phyloP scores from a whole-genome alignment of 2,113 vertebrate species.

The Carlito syrichta region DNA sequence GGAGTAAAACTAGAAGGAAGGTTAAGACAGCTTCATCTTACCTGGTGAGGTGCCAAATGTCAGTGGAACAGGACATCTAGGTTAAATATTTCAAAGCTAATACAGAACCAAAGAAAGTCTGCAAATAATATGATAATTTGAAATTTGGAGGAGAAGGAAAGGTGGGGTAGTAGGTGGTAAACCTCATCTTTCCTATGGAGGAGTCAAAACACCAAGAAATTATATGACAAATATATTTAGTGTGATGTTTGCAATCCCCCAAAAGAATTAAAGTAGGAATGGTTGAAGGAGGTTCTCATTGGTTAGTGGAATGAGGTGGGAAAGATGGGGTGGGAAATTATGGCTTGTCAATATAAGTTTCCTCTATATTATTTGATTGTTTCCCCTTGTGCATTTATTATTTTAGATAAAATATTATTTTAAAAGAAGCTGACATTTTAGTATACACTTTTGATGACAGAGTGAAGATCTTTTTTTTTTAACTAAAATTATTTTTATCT shows the following conservation, averaged over 20 bases:
- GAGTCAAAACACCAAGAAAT: neutral
- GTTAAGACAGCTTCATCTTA: neutral
- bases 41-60: neutral
- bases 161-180: neutral
- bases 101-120: neutral
- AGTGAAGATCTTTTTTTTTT: neutral
- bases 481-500: constrained; percentile 42
- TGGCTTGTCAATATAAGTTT: neutral
- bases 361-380: neutral
- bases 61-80: neutral
- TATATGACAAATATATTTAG: neutral
- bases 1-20: neutral
- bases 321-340: neutral
- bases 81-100: neutral
- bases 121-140: neutral
- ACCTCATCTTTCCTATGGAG: neutral
- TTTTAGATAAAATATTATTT: neutral
- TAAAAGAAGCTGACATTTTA: neutral
- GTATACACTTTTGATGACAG: neutral
- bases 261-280: neutral
- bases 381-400: neutral
- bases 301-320: neutral
- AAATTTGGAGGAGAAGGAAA: neutral
- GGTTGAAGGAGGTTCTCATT: neutral
- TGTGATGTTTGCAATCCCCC: neutral